Conservation (phyloP, 1,140 invertebrate species). For the Zaprionus ornatus region DNA sequence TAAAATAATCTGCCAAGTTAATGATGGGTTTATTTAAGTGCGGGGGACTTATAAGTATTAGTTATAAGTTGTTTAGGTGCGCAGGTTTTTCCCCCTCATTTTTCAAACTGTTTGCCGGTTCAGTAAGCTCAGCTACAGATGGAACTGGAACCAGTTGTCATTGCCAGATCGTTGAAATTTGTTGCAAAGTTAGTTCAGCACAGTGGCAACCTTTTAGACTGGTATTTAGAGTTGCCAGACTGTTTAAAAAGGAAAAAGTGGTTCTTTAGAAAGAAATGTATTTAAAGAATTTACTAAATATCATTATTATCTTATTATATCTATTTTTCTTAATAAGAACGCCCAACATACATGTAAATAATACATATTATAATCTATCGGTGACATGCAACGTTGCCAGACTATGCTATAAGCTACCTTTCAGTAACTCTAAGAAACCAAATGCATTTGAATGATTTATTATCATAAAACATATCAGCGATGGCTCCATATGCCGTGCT, state of each 20-base stretch:
- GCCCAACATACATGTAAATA: no score
- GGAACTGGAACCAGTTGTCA: slow-evolving; percentile 8
- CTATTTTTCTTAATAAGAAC: no score
- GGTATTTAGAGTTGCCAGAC: not conserved
- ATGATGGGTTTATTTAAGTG: not conserved
- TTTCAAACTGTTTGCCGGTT: not conserved
- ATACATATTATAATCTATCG: no score
- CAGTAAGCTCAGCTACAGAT: slow-evolving; percentile 5
- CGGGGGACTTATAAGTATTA: not conserved
- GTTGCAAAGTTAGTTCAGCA: not conserved
- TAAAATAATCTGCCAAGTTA: not conserved
- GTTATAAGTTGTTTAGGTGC: not conserved
- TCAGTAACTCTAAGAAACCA: not conserved
- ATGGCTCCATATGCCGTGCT: no score
- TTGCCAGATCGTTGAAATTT: slow-evolving; percentile 14
- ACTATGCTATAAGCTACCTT: not conserved
- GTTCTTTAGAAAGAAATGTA: no score
- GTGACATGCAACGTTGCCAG: not conserved
- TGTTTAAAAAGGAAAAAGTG: not conserved
- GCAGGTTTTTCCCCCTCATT: not conserved
- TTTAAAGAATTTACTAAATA: no score
- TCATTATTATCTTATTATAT: no score
- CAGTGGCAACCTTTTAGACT: slow-evolving; percentile 1
- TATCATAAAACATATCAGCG: no score
- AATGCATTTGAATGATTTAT: not conserved